These are phyloP conservation scores for Tapirus terrestris DNA, from an alignment of 2,113 vertebrate species.

Conservation along the genomic window DNA sequence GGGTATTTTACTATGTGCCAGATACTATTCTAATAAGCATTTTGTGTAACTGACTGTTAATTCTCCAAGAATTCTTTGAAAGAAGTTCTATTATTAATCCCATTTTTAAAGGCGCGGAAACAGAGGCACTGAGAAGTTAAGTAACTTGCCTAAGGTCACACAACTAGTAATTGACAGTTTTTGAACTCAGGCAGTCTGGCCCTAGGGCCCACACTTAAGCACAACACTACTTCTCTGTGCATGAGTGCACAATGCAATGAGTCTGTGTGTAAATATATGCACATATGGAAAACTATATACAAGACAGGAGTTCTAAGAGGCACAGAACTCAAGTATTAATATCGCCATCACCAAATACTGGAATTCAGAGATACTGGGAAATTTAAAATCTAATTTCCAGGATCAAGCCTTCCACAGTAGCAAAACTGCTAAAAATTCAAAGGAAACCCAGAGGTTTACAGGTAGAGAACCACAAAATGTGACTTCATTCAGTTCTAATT, in stretches of 20 bases:
- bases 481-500: neutral
- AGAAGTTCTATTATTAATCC: neutral
- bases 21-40: neutral
- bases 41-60: neutral
- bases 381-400: neutral
- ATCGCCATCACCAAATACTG: neutral
- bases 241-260: neutral
- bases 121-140: conserved; percentile 11
- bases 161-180: neutral
- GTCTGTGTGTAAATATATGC: neutral
- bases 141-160: neutral
- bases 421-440: neutral
- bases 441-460: neutral
- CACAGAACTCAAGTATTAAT: neutral
- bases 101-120: conserved; percentile 24
- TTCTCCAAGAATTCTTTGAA: neutral
- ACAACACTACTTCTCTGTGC: neutral
- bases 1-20: neutral
- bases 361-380: neutral
- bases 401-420: neutral
- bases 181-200: neutral
- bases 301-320: neutral
- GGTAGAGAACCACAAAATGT: neutral
- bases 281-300: neutral
- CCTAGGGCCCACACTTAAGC: neutral